phyloP scores from a whole-genome alignment of 2,797 vertebrate genomes.

The Cyprinodon diabolis region DNA sequence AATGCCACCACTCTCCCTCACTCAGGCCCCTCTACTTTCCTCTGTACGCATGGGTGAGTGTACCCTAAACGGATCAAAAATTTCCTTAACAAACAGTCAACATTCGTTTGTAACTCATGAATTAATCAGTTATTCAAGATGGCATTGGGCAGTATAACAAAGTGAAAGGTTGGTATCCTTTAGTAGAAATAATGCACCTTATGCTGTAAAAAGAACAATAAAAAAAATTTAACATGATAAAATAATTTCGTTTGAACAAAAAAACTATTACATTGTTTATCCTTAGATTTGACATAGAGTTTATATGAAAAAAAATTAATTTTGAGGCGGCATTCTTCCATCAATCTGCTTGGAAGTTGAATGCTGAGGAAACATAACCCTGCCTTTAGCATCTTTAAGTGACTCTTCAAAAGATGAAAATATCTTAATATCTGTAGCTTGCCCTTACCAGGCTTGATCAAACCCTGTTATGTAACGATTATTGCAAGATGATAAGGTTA shows the following conservation, averaged over 20 bases:
- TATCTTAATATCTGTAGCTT: neutral
- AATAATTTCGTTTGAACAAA: neutral
- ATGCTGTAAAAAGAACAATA: neutral
- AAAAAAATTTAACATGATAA: neutral
- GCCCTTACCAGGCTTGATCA: neutral
- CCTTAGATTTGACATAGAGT: neutral
- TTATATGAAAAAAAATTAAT: neutral
- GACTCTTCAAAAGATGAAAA: neutral
- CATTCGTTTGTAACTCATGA: neutral
- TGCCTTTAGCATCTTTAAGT: neutral
- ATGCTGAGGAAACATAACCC: too few relatives aligned
- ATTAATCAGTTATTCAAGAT: neutral
- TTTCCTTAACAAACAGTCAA: neutral
- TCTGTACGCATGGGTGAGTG: conserved; percentile 90
- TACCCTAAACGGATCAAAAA: neutral
- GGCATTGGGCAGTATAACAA: neutral
- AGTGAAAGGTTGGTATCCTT: neutral
- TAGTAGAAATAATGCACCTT: neutral
- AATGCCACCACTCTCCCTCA: conserved; percentile 79
- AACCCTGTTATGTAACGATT: neutral
- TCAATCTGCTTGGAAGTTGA: neutral
- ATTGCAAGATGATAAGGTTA: neutral
- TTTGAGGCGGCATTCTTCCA: neutral
- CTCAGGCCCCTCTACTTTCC: conserved; percentile 84
- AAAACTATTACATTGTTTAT: neutral